These are phyloP conservation scores for Tenualosa thibaudeaui DNA, from an alignment of 2,797 vertebrate species.

Conservation along the genomic window DNA sequence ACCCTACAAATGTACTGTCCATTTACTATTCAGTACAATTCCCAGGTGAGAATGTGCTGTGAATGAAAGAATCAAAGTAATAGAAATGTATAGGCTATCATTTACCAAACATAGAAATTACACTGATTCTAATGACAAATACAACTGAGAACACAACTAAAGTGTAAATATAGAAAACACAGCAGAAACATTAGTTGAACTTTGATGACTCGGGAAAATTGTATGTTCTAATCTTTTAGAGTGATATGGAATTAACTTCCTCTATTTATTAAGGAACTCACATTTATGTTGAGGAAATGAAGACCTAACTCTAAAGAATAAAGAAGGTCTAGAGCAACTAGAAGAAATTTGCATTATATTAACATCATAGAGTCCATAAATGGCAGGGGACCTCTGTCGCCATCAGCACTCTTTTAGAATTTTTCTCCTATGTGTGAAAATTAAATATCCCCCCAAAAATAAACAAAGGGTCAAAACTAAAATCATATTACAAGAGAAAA, in stretches of 20 bases:
- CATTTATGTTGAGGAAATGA: neutral
- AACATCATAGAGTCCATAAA: neutral
- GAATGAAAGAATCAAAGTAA: neutral
- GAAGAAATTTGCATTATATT: neutral
- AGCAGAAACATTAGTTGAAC: neutral
- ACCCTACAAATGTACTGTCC: neutral
- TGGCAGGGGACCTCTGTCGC: neutral
- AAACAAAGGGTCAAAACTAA: neutral
- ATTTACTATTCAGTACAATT: neutral
- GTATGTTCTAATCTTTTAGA: neutral
- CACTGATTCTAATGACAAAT: neutral
- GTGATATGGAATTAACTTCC: neutral
- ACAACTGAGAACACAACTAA: neutral
- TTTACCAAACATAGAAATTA: neutral
- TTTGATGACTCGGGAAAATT: neutral
- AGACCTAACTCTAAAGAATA: constrained; percentile 10
- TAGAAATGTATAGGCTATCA: neutral
- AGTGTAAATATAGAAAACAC: neutral
- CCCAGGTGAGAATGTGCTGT: neutral
- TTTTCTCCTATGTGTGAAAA: neutral
- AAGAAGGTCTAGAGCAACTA: neutral
- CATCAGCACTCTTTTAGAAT: neutral
- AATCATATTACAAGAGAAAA: neutral
- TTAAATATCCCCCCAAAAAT: neutral
- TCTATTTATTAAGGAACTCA: constrained; percentile 24